Conservation (phyloP, 2,113 vertebrate species). For the Climacteris rufus region DNA sequence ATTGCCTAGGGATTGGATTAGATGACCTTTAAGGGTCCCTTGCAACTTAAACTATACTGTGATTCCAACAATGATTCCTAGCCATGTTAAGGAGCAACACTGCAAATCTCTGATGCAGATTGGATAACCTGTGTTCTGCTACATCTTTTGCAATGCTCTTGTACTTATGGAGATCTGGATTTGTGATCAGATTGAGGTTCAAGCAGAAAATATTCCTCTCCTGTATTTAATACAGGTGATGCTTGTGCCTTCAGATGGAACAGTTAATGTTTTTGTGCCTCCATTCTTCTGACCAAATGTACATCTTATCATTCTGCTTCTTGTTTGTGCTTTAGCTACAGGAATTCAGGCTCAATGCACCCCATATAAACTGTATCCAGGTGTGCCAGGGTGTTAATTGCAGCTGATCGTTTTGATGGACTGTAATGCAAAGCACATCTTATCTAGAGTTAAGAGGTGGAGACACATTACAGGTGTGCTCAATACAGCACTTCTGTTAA, state of each 20-base stretch:
- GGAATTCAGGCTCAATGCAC: background rate
- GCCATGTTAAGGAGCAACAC: background rate
- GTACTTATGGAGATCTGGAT: background rate
- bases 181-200: background rate
- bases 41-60: background rate
- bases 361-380: rapidly evolving
- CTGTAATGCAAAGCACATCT: background rate
- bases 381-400: background rate
- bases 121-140: background rate
- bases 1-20: background rate
- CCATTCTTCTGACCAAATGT: background rate
- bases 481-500: background rate
- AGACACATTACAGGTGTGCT: background rate
- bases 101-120: background rate
- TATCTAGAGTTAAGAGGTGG: background rate
- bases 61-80: background rate
- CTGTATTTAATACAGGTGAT: background rate
- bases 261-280: background rate
- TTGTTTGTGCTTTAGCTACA: background rate
- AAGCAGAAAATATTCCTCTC: background rate
- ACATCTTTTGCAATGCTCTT: rapidly evolving
- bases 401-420: background rate
- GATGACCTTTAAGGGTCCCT: background rate
- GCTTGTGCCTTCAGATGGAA: background rate
- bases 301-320: background rate